These are phyloP conservation scores for Catharus ustulatus DNA, from an alignment of 2,797 vertebrate genomes.

Conservation along the genomic window DNA sequence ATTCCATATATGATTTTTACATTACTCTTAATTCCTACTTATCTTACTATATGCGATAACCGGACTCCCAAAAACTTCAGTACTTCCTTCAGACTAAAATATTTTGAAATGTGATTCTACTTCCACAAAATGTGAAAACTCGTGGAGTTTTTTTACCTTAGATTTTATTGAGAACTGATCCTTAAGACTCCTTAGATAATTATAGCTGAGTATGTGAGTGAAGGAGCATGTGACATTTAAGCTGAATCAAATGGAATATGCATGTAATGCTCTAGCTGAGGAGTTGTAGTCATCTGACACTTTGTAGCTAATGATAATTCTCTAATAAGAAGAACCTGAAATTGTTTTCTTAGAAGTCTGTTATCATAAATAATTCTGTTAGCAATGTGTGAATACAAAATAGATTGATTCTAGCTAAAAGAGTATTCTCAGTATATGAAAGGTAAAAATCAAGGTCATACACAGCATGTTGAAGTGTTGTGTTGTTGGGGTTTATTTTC, in stretches of 20 bases:
- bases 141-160: accelerated
- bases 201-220: neutral
- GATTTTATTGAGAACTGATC: neutral
- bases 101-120: neutral
- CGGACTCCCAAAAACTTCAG: neutral
- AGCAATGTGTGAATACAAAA: neutral
- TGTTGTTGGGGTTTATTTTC: neutral
- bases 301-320: conserved; percentile 15
- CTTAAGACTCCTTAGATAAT: neutral
- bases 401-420: neutral
- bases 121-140: neutral
- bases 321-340: neutral
- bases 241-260: neutral
- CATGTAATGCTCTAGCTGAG: neutral
- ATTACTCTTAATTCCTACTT: neutral
- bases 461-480: neutral
- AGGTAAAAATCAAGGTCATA: neutral
- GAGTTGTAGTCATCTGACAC: neutral
- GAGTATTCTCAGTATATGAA: neutral
- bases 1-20: neutral
- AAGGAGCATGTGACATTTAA: neutral
- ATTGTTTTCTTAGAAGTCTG: conserved; percentile 17
- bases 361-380: conserved; percentile 5
- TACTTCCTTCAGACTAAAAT: neutral
- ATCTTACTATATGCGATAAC: neutral